Evolutionary conservation across 2,113 vertebrate genomes (phyloP).

Genomic region (Tonatia bakeri): DNA sequence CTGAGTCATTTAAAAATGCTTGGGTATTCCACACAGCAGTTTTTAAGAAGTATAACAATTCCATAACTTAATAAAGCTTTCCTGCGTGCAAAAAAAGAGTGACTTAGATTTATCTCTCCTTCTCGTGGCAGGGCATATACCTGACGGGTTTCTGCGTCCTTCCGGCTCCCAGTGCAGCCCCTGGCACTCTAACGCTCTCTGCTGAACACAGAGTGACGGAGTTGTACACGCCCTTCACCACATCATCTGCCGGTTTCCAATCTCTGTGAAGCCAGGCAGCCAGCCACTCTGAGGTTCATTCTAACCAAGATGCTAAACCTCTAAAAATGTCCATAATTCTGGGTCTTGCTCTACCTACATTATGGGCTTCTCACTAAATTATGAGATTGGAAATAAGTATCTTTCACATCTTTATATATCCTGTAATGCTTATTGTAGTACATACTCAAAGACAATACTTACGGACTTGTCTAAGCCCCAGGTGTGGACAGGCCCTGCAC

Average conservation of each 20-base stretch:
- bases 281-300: background rate
- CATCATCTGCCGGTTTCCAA: background rate
- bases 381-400: background rate
- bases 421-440: background rate
- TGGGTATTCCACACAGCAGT: background rate
- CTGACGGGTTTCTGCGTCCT: background rate
- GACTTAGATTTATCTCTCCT: background rate
- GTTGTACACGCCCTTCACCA: background rate
- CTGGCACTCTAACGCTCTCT: background rate
- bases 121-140: background rate
- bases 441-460: background rate
- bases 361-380: background rate
- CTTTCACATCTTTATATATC: background rate
- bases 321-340: background rate
- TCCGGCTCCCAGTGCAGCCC: background rate
- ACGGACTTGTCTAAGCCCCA: background rate
- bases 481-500: background rate
- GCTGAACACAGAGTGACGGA: background rate
- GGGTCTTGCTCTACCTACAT: background rate
- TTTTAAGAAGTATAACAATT: background rate
- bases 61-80: conserved; percentile 40
- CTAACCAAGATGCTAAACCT: background rate
- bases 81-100: background rate
- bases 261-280: background rate
- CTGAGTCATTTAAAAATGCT: background rate